Conservation (phyloP, 2,888 invertebrate genomes). For the Drosophila emarginata region DNA sequence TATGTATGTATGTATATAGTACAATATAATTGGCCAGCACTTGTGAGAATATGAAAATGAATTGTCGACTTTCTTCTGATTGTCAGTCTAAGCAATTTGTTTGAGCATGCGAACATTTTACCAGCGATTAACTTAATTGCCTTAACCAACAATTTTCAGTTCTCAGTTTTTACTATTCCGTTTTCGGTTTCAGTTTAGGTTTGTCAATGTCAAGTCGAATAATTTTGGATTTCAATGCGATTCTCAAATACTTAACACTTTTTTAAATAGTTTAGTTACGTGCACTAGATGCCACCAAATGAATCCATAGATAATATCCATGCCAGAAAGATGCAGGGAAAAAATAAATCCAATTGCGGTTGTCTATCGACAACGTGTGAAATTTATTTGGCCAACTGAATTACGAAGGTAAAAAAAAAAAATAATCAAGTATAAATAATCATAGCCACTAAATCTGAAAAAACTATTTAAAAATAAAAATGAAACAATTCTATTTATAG, state of each 20-base stretch:
- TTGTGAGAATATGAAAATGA: conserved; percentile 54
- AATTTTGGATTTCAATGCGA: conserved; percentile 21
- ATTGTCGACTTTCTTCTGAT: conserved; percentile 56
- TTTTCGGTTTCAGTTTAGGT: conserved; percentile 5
- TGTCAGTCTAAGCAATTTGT: conserved; percentile 50
- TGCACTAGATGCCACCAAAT: not conserved
- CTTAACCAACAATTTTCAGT: not conserved
- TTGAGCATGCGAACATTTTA: conserved; percentile 46
- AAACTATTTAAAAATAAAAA: no score
- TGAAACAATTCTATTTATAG: no score
- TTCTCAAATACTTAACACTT: not conserved
- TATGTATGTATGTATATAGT: no score
- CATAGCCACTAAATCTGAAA: no score
- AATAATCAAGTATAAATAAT: no score
- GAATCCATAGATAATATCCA: not conserved
- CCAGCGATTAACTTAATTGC: conserved; percentile 62
- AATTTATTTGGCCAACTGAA: not conserved
- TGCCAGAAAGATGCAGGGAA: not conserved
- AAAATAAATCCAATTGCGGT: not conserved
- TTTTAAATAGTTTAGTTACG: not conserved
- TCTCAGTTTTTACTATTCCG: not conserved
- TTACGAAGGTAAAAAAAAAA: no score
- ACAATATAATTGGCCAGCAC: conserved; percentile 41
- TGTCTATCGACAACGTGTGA: not conserved
- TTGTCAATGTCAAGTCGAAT: conserved; percentile 23